These are phyloP conservation scores for Agrotis clavis DNA, from an alignment of 2,888 invertebrate species.

Conservation along the genomic window DNA sequence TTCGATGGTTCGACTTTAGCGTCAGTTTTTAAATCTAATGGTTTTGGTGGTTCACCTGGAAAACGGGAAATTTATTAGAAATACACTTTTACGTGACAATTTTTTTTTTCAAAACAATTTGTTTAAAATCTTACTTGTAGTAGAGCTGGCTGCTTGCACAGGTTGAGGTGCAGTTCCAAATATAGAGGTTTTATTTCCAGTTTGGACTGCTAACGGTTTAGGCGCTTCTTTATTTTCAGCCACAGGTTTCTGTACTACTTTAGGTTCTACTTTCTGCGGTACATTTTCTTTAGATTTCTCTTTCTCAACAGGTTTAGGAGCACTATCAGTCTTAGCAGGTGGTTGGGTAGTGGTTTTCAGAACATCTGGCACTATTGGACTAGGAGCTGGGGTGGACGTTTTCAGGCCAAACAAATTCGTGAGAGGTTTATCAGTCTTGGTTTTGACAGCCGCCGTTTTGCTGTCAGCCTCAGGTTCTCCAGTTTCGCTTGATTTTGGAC, in stretches of 20 bases:
- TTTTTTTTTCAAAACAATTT: neutral
- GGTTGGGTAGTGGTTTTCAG: constrained; percentile 68
- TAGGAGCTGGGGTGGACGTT: constrained; percentile 64
- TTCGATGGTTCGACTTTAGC: constrained; percentile 62
- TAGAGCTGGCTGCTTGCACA: constrained; percentile 59
- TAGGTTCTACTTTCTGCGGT: constrained; percentile 69
- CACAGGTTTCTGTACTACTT: constrained; percentile 51
- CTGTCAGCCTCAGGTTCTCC: constrained; percentile 77
- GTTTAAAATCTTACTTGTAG: constrained; percentile 63
- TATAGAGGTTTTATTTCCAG: constrained; percentile 66
- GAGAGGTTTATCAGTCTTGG: constrained; percentile 75
- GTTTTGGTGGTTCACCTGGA: constrained; percentile 67
- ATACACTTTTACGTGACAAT: neutral
- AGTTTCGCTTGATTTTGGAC: constrained; percentile 80
- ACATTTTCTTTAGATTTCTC: constrained; percentile 79
- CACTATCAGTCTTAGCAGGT: constrained; percentile 71
- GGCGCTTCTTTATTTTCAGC: constrained; percentile 71
- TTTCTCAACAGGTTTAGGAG: constrained; percentile 70
- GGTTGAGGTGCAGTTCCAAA: constrained; percentile 58
- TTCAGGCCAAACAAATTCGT: constrained; percentile 79
- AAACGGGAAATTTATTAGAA: constrained; percentile 4
- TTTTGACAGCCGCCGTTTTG: constrained; percentile 65
- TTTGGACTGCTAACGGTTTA: constrained; percentile 71
- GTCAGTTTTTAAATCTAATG: constrained; percentile 64
- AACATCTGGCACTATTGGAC: constrained; percentile 74